phyloP scores from a whole-genome alignment of 1,140 invertebrate genomes.

The Listronotus oregonensis region DNA sequence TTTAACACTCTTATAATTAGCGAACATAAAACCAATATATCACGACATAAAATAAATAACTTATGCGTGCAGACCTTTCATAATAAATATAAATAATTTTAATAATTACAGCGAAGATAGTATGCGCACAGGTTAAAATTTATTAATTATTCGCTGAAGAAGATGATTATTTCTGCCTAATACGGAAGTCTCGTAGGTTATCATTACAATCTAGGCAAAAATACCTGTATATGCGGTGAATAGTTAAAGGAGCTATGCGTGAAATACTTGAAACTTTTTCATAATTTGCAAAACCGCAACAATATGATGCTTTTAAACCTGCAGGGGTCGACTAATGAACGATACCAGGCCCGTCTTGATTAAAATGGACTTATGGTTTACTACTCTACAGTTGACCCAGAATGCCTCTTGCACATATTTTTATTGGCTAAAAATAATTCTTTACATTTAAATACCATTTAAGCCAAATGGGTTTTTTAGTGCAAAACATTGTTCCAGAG shows the following conservation, averaged over 20 bases:
- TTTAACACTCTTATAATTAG: too few relatives aligned
- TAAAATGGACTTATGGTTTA: not conserved
- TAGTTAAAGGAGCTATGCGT: constrained; percentile 22
- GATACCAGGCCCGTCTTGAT: constrained; percentile 5
- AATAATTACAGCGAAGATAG: too few relatives aligned
- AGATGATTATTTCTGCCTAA: constrained; percentile 5
- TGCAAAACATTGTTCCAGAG: too few relatives aligned
- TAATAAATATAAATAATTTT: too few relatives aligned
- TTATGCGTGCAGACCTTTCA: too few relatives aligned
- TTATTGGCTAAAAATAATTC: too few relatives aligned
- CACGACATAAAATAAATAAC: too few relatives aligned
- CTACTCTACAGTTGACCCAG: too few relatives aligned
- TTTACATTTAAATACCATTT: too few relatives aligned
- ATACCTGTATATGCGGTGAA: constrained; percentile 8
- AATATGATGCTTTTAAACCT: constrained; percentile 12
- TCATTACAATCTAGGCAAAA: constrained; percentile 22
- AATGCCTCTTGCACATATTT: not conserved
- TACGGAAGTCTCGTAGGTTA: constrained; percentile 10
- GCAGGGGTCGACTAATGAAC: constrained; percentile 25
- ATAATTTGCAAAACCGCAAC: constrained; percentile 22
- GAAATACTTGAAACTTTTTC: constrained; percentile 16
- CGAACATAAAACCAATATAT: too few relatives aligned
- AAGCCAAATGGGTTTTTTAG: too few relatives aligned
- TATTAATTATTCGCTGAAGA: not conserved
- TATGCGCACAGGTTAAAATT: too few relatives aligned